Evolutionary conservation across 1,140 invertebrate species (phyloP), one percentile per base, ranked within the genome.

Genomic region (Mamestra configurata): DNA sequence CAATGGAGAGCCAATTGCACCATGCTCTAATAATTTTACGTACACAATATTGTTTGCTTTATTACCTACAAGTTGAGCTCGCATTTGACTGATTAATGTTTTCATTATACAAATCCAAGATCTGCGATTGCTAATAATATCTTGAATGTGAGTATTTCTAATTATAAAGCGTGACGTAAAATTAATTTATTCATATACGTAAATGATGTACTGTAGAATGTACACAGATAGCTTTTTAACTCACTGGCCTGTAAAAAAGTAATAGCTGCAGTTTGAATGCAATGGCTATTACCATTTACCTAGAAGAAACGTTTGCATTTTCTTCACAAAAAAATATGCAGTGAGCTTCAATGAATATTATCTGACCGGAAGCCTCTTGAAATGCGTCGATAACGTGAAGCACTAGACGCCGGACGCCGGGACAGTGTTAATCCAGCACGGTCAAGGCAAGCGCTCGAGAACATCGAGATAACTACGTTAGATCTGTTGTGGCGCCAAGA

Each of bases 381-480:
- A 46, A 15, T 18, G n/a, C 49, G 53, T 75, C 71, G 35, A 75
- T 75, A 75, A 57, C 53, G 43, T 57, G 53, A 75, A 43, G n/a
- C 71, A 59, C 71, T 75, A 75, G 51, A 57, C 15, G 40, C 11
- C 43, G 20, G 35, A 40, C 71, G 53, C 20, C 43, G 18, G 18
- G 53, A 75, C 59, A 57, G 35, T 57, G 53, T 75, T 75, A 59
- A 75, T 59, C 24, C 59, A 53, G 27, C 71, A 59, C 53, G 71
- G 71, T 75, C 71, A 75, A 59, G 71, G 71, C 71, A 59, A 75
- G 18, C 71, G 71, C 35, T 46, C 37, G 18, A 59, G 71, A 20
- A 59, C 59, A 20, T 75, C 71, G 37, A 75, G 71, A 75, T 72
- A 72, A 55, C 55, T 75, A 57, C 53, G 71, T 75, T 59, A 59